phyloP scores from a whole-genome alignment of 2,888 invertebrate species.

The Melinaea marsaeus region DNA sequence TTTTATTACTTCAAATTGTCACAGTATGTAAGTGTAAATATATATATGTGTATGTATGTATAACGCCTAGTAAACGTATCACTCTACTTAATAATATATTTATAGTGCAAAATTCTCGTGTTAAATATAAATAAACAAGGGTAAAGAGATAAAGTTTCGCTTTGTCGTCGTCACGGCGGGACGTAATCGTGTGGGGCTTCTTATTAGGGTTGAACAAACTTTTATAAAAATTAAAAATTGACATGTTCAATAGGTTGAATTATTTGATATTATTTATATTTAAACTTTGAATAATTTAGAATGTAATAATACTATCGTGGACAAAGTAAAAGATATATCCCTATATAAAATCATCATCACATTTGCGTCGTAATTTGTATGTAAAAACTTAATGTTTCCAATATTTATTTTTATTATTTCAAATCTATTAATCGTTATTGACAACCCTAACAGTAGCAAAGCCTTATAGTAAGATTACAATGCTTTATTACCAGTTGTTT shows the following conservation, averaged over 20 bases:
- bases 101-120: background rate
- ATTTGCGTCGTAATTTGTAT: background rate
- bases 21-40: no score
- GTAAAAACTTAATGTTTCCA: background rate
- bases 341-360: no score
- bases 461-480: constrained; percentile 20
- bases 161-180: constrained; percentile 47
- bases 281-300: no score
- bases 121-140: constrained; percentile 28
- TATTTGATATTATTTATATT: no score
- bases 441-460: constrained; percentile 20
- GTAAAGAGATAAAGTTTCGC: constrained; percentile 36
- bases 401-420: background rate
- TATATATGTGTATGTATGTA: background rate
- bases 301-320: no score
- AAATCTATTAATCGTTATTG: background rate
- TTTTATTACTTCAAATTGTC: no score
- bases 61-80: background rate
- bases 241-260: no score
- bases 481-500: constrained; percentile 24
- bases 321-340: no score
- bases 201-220: constrained; percentile 41
- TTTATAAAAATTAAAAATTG: background rate
- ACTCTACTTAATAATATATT: background rate
- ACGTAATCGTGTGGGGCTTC: constrained; percentile 57